Evolutionary conservation across 1,140 invertebrate species (phyloP).

Genomic region (Neodiprion virginianus): DNA sequence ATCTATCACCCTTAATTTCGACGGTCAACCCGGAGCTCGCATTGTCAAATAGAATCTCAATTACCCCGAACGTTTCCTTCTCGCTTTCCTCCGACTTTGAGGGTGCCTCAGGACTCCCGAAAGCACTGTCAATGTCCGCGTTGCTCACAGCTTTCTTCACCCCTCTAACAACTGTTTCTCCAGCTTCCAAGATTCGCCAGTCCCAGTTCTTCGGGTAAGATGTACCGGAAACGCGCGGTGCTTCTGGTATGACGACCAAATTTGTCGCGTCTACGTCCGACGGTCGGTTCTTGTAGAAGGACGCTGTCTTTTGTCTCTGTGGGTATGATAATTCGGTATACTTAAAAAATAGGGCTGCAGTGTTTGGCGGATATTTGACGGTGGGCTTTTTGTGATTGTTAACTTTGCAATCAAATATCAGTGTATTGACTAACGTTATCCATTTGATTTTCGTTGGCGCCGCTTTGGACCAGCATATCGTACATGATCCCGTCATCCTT

Average conservation of each 20-base stretch:
- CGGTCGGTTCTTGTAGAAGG: slow-evolving; percentile 78
- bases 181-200: slow-evolving; percentile 71
- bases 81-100: slow-evolving; percentile 22
- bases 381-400: slow-evolving; percentile 13
- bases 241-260: slow-evolving; percentile 77
- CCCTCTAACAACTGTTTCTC: slow-evolving; percentile 39
- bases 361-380: not conserved
- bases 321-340: slow-evolving; percentile 8
- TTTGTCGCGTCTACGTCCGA: slow-evolving; percentile 75
- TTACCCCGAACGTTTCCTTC: slow-evolving; percentile 11
- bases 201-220: slow-evolving; percentile 74
- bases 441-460: slow-evolving; percentile 78
- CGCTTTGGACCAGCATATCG: slow-evolving; percentile 74
- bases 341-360: slow-evolving; percentile 21
- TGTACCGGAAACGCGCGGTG: slow-evolving; percentile 74
- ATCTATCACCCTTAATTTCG: too few species aligned
- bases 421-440: slow-evolving; percentile 76
- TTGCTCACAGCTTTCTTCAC: slow-evolving; percentile 39
- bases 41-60: slow-evolving; percentile 12
- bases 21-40: too few species aligned
- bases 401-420: slow-evolving; percentile 5
- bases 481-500: slow-evolving; percentile 77
- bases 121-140: slow-evolving; percentile 40
- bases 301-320: slow-evolving; percentile 82
- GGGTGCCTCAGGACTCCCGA: slow-evolving; percentile 45